Conservation (phyloP, 2,113 vertebrate genomes). For the Tylochromis polylepis region DNA sequence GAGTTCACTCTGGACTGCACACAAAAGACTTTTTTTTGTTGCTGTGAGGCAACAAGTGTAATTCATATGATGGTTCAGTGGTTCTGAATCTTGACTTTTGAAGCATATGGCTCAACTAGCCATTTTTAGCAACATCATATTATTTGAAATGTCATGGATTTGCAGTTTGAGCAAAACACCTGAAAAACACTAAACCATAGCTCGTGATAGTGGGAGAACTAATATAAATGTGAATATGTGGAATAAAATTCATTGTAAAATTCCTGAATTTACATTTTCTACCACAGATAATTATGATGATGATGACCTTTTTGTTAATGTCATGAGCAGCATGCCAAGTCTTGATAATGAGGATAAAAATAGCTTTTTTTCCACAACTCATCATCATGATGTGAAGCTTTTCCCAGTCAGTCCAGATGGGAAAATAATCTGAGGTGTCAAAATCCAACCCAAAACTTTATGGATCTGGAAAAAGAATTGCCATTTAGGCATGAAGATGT, state of each 20-base stretch:
- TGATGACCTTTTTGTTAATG: not conserved
- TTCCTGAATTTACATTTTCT: not conserved
- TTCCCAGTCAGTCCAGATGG: not conserved
- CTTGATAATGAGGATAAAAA: not conserved
- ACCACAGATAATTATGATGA: not conserved
- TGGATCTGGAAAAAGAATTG: not conserved
- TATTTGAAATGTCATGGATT: not conserved
- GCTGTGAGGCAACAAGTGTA: not conserved
- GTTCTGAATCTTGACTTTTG: not conserved
- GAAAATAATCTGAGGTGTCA: not conserved
- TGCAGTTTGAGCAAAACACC: not conserved
- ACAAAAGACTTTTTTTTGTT: not conserved
- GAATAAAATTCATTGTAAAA: not conserved
- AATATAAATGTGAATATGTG: not conserved
- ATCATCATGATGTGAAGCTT: not conserved
- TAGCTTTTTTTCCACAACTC: too few relatives aligned
- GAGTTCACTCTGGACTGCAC: fast-evolving
- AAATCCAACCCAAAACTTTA: not conserved
- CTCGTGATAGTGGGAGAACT: not conserved
- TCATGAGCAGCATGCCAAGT: not conserved
- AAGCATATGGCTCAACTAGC: not conserved
- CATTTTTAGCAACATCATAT: not conserved
- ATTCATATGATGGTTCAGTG: not conserved
- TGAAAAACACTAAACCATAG: not conserved
- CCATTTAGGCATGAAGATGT: not conserved